Conservation (phyloP, 2,113 vertebrate genomes). For the Mirounga angustirostris region DNA sequence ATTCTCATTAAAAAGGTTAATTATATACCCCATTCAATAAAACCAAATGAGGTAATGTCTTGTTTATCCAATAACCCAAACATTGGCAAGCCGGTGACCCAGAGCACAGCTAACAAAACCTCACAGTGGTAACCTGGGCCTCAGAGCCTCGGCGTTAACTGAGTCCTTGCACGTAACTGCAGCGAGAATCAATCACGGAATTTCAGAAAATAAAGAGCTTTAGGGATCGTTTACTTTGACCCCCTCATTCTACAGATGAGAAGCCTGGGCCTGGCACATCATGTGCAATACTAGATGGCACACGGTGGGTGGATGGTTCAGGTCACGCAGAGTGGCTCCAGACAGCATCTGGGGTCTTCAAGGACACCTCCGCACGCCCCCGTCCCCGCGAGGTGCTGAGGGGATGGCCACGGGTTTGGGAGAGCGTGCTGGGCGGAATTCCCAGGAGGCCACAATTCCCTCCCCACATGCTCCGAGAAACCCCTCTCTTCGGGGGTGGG, state of each 20-base stretch:
- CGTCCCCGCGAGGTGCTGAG: rapidly evolving
- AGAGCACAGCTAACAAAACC: background rate
- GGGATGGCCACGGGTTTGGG: rapidly evolving
- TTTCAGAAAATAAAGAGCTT: background rate
- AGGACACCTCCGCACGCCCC: rapidly evolving
- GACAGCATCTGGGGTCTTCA: rapidly evolving
- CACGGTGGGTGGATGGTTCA: rapidly evolving
- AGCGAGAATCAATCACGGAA: background rate
- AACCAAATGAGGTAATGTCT: slow-evolving; percentile 39
- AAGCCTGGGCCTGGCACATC: background rate
- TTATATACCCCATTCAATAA: background rate
- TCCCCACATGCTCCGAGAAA: rapidly evolving
- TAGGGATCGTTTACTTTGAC: background rate
- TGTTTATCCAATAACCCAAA: background rate
- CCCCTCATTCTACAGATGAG: background rate
- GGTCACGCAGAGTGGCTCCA: rapidly evolving
- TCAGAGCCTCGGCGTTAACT: background rate
- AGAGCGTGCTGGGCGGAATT: background rate
- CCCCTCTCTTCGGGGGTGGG: too few relatives aligned
- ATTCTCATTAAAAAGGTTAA: background rate
- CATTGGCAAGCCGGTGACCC: background rate
- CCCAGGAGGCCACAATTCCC: background rate
- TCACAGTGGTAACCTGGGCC: background rate
- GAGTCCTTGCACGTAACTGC: background rate
- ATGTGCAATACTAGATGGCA: rapidly evolving